A percentile compares a stretch with the other conserved stretches of the same genome.
Conservation (phyloP, 2,113 vertebrate genomes). For the Engystomops pustulosus region DNA sequence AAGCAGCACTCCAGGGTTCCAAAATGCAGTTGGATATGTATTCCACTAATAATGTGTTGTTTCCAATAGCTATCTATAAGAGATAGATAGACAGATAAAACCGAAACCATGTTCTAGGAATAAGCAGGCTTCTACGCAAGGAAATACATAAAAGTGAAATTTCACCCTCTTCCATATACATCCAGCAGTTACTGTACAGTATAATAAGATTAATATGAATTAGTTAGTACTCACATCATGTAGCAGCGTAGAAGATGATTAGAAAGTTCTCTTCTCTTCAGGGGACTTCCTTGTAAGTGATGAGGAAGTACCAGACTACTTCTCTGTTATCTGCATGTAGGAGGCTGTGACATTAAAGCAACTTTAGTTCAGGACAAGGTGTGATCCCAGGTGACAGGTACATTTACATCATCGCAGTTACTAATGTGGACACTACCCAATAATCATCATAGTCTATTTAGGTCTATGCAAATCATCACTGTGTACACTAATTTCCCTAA, state of each 20-base stretch:
- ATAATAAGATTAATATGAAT: too few species aligned
- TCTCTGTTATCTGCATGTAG: background rate
- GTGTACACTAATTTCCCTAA: background rate
- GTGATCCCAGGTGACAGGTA: background rate
- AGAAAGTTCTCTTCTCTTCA: background rate
- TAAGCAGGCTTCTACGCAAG: too few species aligned
- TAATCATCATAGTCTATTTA: background rate
- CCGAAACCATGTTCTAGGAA: too few species aligned
- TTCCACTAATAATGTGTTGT: too few species aligned
- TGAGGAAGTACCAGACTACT: background rate
- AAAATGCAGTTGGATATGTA: too few species aligned
- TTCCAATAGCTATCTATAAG: too few species aligned
- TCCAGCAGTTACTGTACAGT: too few species aligned
- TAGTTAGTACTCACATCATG: slow-evolving; percentile 1
- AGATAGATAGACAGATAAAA: too few species aligned
- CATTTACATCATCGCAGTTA: background rate
- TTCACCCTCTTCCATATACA: too few species aligned
- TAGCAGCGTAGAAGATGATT: background rate
- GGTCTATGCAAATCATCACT: background rate
- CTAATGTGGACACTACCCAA: background rate
- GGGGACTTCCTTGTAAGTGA: background rate
- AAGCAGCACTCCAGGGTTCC: too few species aligned
- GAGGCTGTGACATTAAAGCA: background rate
- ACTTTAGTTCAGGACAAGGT: background rate
- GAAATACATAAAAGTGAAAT: too few species aligned